Conservation (phyloP, 2,888 invertebrate species). For the Spatulosminthurus flaviceps region DNA sequence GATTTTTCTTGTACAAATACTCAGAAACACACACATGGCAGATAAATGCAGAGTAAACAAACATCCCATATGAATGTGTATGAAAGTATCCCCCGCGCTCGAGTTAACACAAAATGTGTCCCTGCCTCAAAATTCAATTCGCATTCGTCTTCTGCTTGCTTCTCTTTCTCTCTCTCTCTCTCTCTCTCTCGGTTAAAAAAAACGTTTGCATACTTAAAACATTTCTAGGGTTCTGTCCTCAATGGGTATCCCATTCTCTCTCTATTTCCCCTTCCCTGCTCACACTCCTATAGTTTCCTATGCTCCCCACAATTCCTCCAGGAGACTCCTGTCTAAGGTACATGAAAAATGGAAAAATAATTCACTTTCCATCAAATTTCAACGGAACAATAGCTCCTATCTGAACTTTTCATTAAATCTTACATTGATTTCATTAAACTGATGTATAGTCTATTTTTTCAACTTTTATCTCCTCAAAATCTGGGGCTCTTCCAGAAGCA, state of each 20-base stretch:
- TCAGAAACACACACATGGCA: not conserved
- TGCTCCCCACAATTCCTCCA: slow-evolving; percentile 46
- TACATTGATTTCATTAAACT: not conserved
- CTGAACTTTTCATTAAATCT: slow-evolving; percentile 4
- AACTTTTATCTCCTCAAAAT: too few relatives aligned
- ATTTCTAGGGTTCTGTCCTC: slow-evolving; percentile 31
- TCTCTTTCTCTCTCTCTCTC: too few relatives aligned
- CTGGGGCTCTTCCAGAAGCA: too few relatives aligned
- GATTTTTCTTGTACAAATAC: slow-evolving; percentile 19
- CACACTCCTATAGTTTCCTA: slow-evolving; percentile 39
- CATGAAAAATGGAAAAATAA: slow-evolving; percentile 46
- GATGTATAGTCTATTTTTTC: too few relatives aligned
- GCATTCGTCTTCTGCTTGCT: slow-evolving; percentile 52
- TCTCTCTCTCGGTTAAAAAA: slow-evolving; percentile 26
- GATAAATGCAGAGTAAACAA: slow-evolving; percentile 39
- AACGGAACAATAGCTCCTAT: not conserved
- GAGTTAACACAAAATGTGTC: slow-evolving; percentile 51
- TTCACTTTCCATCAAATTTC: slow-evolving; percentile 44
- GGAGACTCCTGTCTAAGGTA: slow-evolving; percentile 41
- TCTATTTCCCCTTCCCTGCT: slow-evolving; percentile 32
- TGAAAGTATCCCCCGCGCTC: slow-evolving; percentile 50
- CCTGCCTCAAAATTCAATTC: slow-evolving; percentile 52
- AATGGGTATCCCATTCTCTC: slow-evolving; percentile 34
- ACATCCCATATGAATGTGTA: slow-evolving; percentile 35
- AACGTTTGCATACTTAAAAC: slow-evolving; percentile 54